A percentile compares a stretch with the other conserved stretches of the same genome.
phyloP scores from a whole-genome alignment of 2,888 invertebrate genomes.

The Agrotis segetum region DNA sequence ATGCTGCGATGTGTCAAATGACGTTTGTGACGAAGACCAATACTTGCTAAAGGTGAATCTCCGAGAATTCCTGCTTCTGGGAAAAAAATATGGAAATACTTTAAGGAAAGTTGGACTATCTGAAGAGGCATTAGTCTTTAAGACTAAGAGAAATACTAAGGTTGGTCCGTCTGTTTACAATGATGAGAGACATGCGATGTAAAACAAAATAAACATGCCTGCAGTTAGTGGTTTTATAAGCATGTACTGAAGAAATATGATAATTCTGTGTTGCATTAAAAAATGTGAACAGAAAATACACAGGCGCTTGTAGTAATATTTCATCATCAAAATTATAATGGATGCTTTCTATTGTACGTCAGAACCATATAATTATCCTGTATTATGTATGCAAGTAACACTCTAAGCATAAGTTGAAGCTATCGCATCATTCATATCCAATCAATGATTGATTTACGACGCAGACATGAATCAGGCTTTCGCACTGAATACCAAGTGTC shows the following conservation, averaged over 20 bases:
- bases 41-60: too few relatives aligned
- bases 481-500: constrained; percentile 51
- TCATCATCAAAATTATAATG: background rate
- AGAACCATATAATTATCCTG: constrained; percentile 27
- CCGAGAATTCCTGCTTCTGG: too few relatives aligned
- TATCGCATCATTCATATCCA: constrained; percentile 32
- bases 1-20: too few relatives aligned
- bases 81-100: background rate
- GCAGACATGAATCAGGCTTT: constrained; percentile 35
- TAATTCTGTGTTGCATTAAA: too few relatives aligned
- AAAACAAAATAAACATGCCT: too few relatives aligned
- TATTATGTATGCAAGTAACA: constrained; percentile 43
- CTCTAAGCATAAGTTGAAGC: constrained; percentile 31
- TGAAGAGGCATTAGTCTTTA: too few relatives aligned
- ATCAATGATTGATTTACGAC: constrained; percentile 55
- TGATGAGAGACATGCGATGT: too few relatives aligned
- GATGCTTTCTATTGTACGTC: background rate
- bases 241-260: too few relatives aligned
- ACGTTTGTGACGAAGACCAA: background rate
- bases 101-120: background rate
- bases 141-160: too few relatives aligned
- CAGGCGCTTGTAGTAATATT: background rate
- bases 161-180: too few relatives aligned
- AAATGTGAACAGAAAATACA: too few relatives aligned
- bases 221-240: too few relatives aligned